Conservation (phyloP, 2,113 vertebrate species). For the Panthera leo region DNA sequence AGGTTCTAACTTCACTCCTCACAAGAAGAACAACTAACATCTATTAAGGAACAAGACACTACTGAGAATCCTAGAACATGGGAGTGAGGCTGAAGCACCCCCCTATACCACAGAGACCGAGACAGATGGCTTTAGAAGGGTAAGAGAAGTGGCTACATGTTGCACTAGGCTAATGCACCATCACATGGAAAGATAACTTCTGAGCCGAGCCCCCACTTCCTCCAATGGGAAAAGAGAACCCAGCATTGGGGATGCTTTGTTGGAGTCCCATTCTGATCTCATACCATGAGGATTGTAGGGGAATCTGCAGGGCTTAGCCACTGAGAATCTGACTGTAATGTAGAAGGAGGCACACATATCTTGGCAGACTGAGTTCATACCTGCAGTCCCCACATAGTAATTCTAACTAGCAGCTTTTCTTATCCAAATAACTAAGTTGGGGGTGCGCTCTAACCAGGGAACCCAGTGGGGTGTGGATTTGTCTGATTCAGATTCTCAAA, state of each 20-base stretch:
- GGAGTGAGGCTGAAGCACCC: not conserved
- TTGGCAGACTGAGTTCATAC: not conserved
- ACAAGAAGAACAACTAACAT: not conserved
- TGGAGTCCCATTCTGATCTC: not conserved
- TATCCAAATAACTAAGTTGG: not conserved
- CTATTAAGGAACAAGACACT: not conserved
- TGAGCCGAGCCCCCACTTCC: not conserved
- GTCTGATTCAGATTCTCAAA: not conserved
- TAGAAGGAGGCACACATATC: not conserved
- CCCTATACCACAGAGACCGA: not conserved
- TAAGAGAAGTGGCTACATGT: not conserved
- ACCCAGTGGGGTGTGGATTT: not conserved
- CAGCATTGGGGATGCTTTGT: not conserved
- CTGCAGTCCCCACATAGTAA: not conserved
- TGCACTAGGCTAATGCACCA: too few species aligned
- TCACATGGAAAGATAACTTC: not conserved
- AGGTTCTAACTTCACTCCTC: not conserved
- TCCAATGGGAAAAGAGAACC: not conserved
- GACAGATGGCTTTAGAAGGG: not conserved
- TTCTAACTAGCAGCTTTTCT: not conserved
- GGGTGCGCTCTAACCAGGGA: not conserved
- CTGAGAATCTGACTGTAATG: not conserved
- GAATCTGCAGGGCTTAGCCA: not conserved
- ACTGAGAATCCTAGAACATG: not conserved
- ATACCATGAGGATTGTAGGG: not conserved